Base-by-base conservation (phyloP, 2,888 invertebrate genomes). In the Ceramica pisi region DNA sequence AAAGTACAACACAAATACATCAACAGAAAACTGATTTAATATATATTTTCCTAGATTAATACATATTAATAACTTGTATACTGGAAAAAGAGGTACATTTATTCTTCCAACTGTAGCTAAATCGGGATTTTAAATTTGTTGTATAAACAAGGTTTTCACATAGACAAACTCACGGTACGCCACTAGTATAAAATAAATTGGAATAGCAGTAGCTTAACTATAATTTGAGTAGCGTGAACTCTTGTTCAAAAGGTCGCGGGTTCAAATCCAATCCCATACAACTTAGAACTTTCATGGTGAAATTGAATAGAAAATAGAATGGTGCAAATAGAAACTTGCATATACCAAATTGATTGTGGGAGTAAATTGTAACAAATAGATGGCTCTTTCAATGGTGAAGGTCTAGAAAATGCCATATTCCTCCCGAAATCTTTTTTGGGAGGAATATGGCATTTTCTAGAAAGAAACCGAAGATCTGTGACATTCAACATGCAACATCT, bases 161-260 rank as follows among this genome's bases (percentile, higher is more conserved):
- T 60, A 72, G 12, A 56, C 0, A 23, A 46, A 41, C 12, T 57
- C 26, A n/a, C 12, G 14, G 21, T 31, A 19, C 50, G 1, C 2
- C 26, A 67, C 26, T 64, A 59, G 67, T 55, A 16, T 63, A 38
- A 53, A 66, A 57, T 74, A 65, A 61, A 79, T 65, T 64, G 61
- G 8, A 53, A 75, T 44, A 75, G 35, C 69, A 75, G 78, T 80
- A 75, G 80, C 61, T 9, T 48, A 75, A 68, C 21, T 21, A 8
- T 23, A 44, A 26, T 53, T 67, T 57, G 61, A 80, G 61, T 65
- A 50, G 61, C 81, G 56, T 63, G 81, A 75, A 70, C 78, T 69
- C 53, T 55, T 31, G 57, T 74, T 67, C 50, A 19, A 59, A 63
- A 78, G 78, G 77, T 81, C 81, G 66, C 12, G 35, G 59, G 78